A percentile compares a stretch with the other conserved stretches of the same genome.
These are phyloP conservation scores for Pammene aurita DNA, from an alignment of 2,888 invertebrate species.

Conservation along the genomic window DNA sequence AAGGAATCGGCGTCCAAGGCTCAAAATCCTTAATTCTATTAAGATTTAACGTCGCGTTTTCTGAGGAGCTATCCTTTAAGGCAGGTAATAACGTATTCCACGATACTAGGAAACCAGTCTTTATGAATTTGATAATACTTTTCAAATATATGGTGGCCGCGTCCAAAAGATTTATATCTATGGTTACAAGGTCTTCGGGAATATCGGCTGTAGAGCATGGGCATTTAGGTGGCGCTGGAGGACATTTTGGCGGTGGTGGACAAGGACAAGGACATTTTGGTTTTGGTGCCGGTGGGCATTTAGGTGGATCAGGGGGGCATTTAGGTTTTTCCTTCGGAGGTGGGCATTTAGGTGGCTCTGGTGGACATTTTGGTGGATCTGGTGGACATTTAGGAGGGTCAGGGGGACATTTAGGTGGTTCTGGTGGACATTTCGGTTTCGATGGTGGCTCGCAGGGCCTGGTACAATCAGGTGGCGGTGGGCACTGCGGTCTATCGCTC, in stretches of 20 bases:
- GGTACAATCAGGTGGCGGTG: constrained; percentile 25
- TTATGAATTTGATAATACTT: background rate
- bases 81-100: background rate
- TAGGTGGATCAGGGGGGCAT: constrained; percentile 41
- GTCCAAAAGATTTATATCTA: no score
- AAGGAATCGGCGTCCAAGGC: constrained; percentile 72
- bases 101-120: background rate
- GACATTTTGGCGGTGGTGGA: constrained; percentile 4
- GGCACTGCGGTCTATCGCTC: constrained; percentile 33
- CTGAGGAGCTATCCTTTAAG: background rate
- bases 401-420: constrained; percentile 10
- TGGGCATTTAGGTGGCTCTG: constrained; percentile 35
- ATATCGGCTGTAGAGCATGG: background rate
- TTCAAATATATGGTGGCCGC: background rate
- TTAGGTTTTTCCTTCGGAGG: constrained; percentile 37
- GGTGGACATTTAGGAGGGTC: constrained; percentile 25
- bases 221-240: constrained; percentile 7
- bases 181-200: background rate
- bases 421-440: constrained; percentile 11
- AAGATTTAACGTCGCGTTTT: constrained; percentile 2
- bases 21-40: constrained; percentile 56
- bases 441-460: constrained; percentile 6
- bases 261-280: background rate
- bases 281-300: constrained; percentile 23
- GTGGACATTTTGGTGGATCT: constrained; percentile 1